A percentile compares a stretch with the other conserved stretches of the same genome.
Evolutionary conservation across 2,888 invertebrate genomes (phyloP).

Genomic region (Eilema sororculum): DNA sequence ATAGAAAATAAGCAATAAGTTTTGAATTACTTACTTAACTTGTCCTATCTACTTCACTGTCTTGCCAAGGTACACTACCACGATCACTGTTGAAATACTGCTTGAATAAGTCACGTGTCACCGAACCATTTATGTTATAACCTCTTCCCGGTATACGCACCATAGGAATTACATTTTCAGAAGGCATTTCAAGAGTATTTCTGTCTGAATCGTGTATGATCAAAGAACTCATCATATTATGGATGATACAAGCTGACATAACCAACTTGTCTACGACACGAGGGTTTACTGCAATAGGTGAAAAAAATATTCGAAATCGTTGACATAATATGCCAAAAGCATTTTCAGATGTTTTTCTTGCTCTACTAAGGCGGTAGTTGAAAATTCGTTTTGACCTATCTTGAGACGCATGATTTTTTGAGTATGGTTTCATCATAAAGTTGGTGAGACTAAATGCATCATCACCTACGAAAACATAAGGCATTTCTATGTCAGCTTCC

Average conservation of each 20-base stretch:
- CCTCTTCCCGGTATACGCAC: slow-evolving; percentile 28
- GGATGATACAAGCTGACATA: slow-evolving; percentile 28
- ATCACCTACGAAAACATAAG: slow-evolving; percentile 11
- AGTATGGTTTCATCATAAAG: slow-evolving; percentile 23
- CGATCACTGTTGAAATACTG: slow-evolving; percentile 30
- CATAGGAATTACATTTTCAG: slow-evolving; percentile 22
- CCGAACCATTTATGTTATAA: slow-evolving; percentile 30
- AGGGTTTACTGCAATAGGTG: slow-evolving; percentile 24
- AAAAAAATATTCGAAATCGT: slow-evolving; percentile 22
- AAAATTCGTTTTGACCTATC: slow-evolving; percentile 21
- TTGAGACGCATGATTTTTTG: slow-evolving; percentile 25
- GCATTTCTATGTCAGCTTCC: slow-evolving; percentile 28
- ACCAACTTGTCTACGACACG: slow-evolving; percentile 23
- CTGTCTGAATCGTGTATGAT: slow-evolving; percentile 21
- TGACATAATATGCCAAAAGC: slow-evolving; percentile 25
- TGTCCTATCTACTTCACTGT: slow-evolving; percentile 29
- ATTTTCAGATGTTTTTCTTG: slow-evolving; percentile 26
- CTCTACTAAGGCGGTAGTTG: slow-evolving; percentile 24
- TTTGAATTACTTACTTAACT: slow-evolving; percentile 28
- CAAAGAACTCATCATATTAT: slow-evolving; percentile 31
- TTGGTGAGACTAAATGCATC: slow-evolving; percentile 23
- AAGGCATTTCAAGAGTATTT: slow-evolving; percentile 1
- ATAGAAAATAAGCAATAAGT: slow-evolving; percentile 10
- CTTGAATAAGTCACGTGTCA: slow-evolving; percentile 30
- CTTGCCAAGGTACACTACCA: slow-evolving; percentile 31